phyloP scores from a whole-genome alignment of 2,888 invertebrate species.

The Hipparchia semele region DNA sequence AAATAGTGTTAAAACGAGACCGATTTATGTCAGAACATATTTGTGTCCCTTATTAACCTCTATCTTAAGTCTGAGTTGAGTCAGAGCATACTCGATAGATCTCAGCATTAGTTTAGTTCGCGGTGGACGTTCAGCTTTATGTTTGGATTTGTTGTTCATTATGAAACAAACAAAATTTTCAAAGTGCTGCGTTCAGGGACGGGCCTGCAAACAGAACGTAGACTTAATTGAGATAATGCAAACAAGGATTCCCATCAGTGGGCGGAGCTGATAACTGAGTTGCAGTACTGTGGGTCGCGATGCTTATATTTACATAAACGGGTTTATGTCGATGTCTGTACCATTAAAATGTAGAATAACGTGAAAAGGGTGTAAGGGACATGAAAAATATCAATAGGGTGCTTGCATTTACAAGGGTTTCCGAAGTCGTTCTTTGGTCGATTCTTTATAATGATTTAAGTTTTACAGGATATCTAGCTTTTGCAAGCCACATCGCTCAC shows the following conservation, averaged over 20 bases:
- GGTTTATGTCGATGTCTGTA: constrained; percentile 41
- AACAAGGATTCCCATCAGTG: constrained; percentile 71
- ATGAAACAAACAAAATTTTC: constrained; percentile 64
- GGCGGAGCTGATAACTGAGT: constrained; percentile 56
- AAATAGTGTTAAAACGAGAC: too few species aligned
- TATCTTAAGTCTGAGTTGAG: too few species aligned
- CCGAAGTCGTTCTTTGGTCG: neutral
- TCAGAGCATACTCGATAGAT: too few species aligned
- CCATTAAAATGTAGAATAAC: constrained; percentile 31
- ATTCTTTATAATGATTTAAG: too few species aligned
- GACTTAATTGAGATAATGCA: constrained; percentile 79
- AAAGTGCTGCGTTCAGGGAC: constrained; percentile 64
- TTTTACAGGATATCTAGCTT: too few species aligned
- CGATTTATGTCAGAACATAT: too few species aligned
- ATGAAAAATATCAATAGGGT: neutral
- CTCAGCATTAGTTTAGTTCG: too few species aligned
- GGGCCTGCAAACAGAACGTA: constrained; percentile 70
- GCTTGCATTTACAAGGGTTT: neutral
- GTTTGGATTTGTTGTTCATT: constrained; percentile 41
- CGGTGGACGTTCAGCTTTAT: constrained; percentile 12
- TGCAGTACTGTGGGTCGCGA: constrained; percentile 38
- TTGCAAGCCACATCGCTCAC: too few species aligned
- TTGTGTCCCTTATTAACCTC: too few species aligned
- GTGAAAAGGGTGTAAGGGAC: neutral
- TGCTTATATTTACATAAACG: constrained; percentile 40